Conservation (phyloP, 2,113 vertebrate genomes). For the Chamaetylas fuelleborni region DNA sequence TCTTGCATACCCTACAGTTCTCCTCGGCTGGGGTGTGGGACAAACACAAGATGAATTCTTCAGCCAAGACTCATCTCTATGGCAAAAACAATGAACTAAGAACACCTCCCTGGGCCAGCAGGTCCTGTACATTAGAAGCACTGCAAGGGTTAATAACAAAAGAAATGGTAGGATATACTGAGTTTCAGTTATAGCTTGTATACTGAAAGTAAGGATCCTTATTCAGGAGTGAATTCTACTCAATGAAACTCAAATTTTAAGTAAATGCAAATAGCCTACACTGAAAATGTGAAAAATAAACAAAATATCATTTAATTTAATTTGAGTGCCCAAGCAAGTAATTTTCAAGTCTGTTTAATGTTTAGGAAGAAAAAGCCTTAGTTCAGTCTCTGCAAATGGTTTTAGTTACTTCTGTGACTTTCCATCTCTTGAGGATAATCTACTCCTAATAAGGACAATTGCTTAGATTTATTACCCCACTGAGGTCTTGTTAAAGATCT, state of each 20-base stretch:
- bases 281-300: constrained; percentile 70
- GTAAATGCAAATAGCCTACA: constrained; percentile 47
- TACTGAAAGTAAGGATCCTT: background rate
- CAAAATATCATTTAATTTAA: constrained; percentile 75
- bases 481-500: constrained; percentile 80
- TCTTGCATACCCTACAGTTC: background rate
- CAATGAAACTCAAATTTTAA: constrained; percentile 3
- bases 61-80: background rate
- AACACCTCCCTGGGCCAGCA: background rate
- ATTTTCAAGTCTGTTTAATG: constrained; percentile 59
- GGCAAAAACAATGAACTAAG: background rate
- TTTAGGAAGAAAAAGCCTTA: constrained; percentile 41
- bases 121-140: background rate
- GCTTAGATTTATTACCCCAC: constrained; percentile 78
- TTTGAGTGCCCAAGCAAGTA: constrained; percentile 64
- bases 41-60: background rate
- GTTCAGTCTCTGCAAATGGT: constrained; percentile 54
- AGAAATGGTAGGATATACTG: background rate
- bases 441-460: constrained; percentile 79
- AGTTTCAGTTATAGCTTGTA: background rate
- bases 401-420: constrained; percentile 75
- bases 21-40: background rate
- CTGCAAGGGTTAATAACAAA: background rate
- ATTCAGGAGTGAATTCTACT: background rate
- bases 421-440: constrained; percentile 73